Conservation (phyloP, 2,888 invertebrate species). For the Xylota segnis region DNA sequence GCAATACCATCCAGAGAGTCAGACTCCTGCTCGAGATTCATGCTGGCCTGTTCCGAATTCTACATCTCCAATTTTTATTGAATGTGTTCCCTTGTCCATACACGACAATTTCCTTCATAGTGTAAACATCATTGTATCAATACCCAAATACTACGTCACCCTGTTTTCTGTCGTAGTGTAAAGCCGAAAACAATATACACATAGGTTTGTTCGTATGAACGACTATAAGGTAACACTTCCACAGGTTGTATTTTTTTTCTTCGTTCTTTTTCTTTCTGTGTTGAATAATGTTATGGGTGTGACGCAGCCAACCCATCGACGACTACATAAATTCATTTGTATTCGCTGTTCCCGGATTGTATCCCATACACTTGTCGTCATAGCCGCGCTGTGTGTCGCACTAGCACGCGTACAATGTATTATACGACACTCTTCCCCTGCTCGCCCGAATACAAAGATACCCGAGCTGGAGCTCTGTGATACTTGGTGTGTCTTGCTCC, state of each 20-base stretch:
- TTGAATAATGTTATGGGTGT: constrained; percentile 23
- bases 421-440: constrained; percentile 47
- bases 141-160: constrained; percentile 59
- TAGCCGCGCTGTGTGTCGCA: neutral
- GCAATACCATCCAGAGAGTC: constrained; percentile 1
- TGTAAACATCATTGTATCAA: constrained; percentile 44
- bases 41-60: constrained; percentile 71
- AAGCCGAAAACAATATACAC: constrained; percentile 49
- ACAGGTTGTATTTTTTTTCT: constrained; percentile 3
- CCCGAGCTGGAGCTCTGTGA: constrained; percentile 9
- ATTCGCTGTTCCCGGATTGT: constrained; percentile 47
- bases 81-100: constrained; percentile 62
- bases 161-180: constrained; percentile 51
- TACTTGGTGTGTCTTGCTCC: constrained; percentile 26
- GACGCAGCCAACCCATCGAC: constrained; percentile 14
- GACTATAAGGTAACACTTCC: constrained; percentile 48
- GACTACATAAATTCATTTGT: constrained; percentile 50
- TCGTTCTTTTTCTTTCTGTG: constrained; percentile 5
- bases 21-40: constrained; percentile 40
- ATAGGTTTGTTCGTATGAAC: constrained; percentile 39
- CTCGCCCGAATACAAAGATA: constrained; percentile 57
- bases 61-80: constrained; percentile 69
- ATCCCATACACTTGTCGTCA: constrained; percentile 58
- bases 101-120: constrained; percentile 50
- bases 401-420: constrained; percentile 31